Base-by-base conservation (phyloP, 2,888 invertebrate genomes). In the Eupsilia transversa region DNA sequence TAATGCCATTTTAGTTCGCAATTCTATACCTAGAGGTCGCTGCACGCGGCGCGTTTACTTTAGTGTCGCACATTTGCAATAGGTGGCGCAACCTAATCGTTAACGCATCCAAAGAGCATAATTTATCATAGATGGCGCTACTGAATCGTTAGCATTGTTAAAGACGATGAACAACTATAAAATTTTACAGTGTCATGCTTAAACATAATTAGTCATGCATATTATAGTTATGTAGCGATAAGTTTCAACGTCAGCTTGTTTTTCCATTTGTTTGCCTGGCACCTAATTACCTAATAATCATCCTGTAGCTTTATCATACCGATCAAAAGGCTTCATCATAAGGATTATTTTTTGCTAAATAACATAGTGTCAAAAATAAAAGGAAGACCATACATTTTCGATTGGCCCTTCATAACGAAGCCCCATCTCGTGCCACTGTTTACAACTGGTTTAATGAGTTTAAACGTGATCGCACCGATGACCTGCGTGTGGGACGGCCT, bases 171-270 rank as follows among this genome's bases (percentile, higher is more conserved):
- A 41, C 54, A n/a, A 46, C 30, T n/a, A 59, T 57, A 77, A 46
- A 60, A 27, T 59, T 54, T 65, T 63, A 72, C 35, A 57, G 38
- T 57, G 69, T 82, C 82, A 81, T 72, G 66, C 61, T 0, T 70
- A 70, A 38, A 56, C 56, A 57, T 77, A 78, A 72, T 77, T 77
- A 33, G 77, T 76, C 75, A 77, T 65, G 68, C 77, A 27, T 60
- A 65, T 43, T 71, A 65, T 57, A 43, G n/a, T 74, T 61, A 64
- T 57, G 33, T 49, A 38, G 72, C 57, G 59, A 82, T 81, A 81
- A 81, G 33, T 56, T 57, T 65, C 27, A 60, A 73, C 82, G 69
- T 70, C 71, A 80, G 12, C 54, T 67, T 76, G 77, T 64, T 70
- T 70, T 79, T 79, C 33, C 33, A 38, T 49, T 57, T n/a, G 57